A percentile compares a stretch with the other conserved stretches of the same genome.
These are phyloP conservation scores for Zingel zingel DNA, from an alignment of 2,113 vertebrate genomes.

Conservation along the genomic window DNA sequence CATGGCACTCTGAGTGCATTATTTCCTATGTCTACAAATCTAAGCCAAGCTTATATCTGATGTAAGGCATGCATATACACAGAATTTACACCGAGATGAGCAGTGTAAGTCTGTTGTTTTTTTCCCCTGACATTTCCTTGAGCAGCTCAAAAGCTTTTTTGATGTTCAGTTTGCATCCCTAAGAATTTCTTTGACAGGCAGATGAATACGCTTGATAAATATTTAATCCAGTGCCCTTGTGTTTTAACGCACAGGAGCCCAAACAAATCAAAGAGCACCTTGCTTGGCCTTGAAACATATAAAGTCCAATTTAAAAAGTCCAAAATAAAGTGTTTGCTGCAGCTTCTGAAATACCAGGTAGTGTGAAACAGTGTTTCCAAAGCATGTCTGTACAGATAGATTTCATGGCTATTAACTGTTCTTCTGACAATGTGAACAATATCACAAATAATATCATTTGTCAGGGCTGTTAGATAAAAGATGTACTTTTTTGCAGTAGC, in stretches of 20 bases:
- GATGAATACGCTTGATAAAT: conserved; percentile 47
- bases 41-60: conserved; percentile 48
- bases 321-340: not conserved
- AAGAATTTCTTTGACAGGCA: conserved; percentile 37
- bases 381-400: too few relatives aligned
- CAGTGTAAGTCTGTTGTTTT: conserved; percentile 10
- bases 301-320: not conserved
- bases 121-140: conserved; percentile 37
- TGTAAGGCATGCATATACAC: conserved; percentile 41
- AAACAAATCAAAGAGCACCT: conserved; percentile 53
- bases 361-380: not conserved
- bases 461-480: not conserved
- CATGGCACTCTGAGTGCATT: conserved; percentile 28
- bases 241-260: conserved; percentile 31
- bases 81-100: conserved; percentile 6
- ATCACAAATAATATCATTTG: not conserved
- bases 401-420: not conserved
- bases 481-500: not conserved
- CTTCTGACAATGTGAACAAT: not conserved
- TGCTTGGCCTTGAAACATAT: conserved; percentile 41
- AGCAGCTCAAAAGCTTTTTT: conserved; percentile 55
- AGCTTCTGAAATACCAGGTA: not conserved
- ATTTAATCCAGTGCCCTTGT: conserved; percentile 45
- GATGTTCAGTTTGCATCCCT: conserved; percentile 49
- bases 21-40: conserved; percentile 46